Percentiles rank a stretch among this genome's conserved stretches.
These are phyloP conservation scores for Steatocranus sp. DNA, from an alignment of 2,797 vertebrate genomes.

Conservation along the genomic window DNA sequence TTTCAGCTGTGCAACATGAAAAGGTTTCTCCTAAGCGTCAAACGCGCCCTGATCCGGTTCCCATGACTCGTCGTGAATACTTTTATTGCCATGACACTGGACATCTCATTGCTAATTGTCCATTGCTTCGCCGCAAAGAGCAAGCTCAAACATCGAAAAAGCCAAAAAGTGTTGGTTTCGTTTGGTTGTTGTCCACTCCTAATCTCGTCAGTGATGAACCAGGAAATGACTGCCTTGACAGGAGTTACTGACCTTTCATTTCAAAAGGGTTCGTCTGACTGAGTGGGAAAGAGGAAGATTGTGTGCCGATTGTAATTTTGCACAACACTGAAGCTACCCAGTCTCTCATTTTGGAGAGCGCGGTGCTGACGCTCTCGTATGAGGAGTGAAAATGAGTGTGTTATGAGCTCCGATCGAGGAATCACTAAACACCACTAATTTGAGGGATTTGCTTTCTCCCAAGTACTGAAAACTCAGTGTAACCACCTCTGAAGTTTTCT, in stretches of 20 bases:
- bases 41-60: background rate
- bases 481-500: background rate
- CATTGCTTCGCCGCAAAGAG: background rate
- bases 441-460: background rate
- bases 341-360: background rate
- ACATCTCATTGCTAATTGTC: background rate
- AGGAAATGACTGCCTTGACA: background rate
- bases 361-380: background rate
- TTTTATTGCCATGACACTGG: background rate
- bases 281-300: background rate
- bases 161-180: background rate
- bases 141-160: background rate
- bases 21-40: background rate
- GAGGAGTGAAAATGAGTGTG: background rate
- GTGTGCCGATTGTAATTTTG: background rate
- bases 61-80: background rate
- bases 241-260: background rate
- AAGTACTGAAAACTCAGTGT: background rate
- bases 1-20: background rate
- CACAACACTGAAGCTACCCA: background rate
- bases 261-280: background rate
- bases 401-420: background rate
- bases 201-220: background rate
- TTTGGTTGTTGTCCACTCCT: background rate
- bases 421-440: background rate